Evolutionary conservation across 2,113 vertebrate genomes (phyloP).

Genomic region (Neolamprologus cancellatus): DNA sequence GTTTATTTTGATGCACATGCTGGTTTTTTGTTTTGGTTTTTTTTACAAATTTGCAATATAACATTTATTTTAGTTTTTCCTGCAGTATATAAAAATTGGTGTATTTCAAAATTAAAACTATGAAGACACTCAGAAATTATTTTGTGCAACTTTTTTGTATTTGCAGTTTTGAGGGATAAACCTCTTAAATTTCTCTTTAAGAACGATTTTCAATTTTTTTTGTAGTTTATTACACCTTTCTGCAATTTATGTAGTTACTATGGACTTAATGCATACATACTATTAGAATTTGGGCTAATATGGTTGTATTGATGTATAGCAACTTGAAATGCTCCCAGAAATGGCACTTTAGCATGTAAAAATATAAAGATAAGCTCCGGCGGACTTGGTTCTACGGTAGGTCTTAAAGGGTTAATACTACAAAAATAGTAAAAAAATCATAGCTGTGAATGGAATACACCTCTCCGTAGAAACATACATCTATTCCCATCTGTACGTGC

Average conservation of each 20-base stretch:
- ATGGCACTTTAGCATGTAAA: not conserved
- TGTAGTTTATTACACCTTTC: not conserved
- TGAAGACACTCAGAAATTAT: not conserved
- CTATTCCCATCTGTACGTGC: not conserved
- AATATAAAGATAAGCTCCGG: not conserved
- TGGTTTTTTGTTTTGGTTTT: rapidly evolving
- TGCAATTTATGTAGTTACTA: not conserved
- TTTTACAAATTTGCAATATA: not conserved
- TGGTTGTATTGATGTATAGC: not conserved
- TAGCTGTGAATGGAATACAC: not conserved
- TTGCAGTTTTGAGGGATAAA: not conserved
- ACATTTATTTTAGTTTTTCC: not conserved
- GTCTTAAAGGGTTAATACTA: not conserved
- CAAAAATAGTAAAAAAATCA: not conserved
- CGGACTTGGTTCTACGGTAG: not conserved
- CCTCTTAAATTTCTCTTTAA: not conserved
- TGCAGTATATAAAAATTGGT: not conserved
- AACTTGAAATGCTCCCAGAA: not conserved
- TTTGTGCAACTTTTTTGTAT: not conserved
- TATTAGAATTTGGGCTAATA: not conserved
- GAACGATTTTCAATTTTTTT: rapidly evolving
- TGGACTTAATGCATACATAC: not conserved
- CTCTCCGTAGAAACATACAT: no score
- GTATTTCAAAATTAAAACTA: not conserved
- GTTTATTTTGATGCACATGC: not conserved